phyloP scores from a whole-genome alignment of 1,140 invertebrate species.

The Myzus persicae region DNA sequence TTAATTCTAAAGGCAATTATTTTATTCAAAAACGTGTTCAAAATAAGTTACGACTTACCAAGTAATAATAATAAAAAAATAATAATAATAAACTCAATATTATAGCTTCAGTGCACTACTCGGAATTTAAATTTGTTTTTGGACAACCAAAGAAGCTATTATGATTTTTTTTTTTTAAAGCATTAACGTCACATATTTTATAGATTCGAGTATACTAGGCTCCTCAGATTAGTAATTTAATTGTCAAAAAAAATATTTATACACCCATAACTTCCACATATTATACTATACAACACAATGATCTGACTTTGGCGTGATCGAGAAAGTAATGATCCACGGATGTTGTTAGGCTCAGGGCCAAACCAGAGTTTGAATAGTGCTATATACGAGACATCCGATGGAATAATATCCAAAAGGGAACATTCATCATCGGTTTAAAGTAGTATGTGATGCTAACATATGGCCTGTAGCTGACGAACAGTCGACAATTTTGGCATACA shows the following conservation, averaged over 20 bases:
- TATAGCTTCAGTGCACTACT: not conserved
- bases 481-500: conserved; percentile 36
- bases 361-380: not conserved
- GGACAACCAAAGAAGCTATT: not conserved
- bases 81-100: not conserved
- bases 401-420: conserved; percentile 35
- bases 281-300: not conserved
- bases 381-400: conserved; percentile 3
- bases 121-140: not conserved
- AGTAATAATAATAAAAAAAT: not conserved
- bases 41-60: not conserved
- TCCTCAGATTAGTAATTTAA: not conserved
- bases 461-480: conserved; percentile 39
- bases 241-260: conserved; percentile 21
- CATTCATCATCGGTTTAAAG: conserved; percentile 44
- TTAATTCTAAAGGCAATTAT: not conserved
- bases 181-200: conserved; percentile 12
- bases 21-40: not conserved
- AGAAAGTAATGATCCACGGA: not conserved
- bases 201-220: not conserved
- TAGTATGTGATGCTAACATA: conserved; percentile 27
- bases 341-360: not conserved
- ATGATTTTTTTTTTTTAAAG: not conserved
- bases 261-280: not conserved
- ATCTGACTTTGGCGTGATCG: not conserved